A percentile compares a stretch with the other conserved stretches of the same genome.
These are phyloP conservation scores for Sebastes vulpes DNA, from an alignment of 2,797 vertebrate genomes.

Conservation along the genomic window DNA sequence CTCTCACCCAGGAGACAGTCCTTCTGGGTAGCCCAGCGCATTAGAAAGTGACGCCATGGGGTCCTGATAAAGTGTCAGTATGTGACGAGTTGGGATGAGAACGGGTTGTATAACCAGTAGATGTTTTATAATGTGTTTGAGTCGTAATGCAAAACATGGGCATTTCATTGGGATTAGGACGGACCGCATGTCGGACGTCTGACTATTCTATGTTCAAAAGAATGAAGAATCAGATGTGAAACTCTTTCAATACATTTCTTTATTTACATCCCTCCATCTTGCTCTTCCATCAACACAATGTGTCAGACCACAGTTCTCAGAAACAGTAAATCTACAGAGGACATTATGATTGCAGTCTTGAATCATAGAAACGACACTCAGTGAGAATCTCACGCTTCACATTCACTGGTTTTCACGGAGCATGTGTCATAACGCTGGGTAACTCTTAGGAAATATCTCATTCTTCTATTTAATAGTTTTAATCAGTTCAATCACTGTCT, in stretches of 20 bases:
- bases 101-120: too few species aligned
- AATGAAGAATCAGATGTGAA: conserved; percentile 43
- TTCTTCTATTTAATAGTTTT: background rate
- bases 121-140: background rate
- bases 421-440: background rate
- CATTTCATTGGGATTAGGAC: background rate
- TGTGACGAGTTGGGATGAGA: too few species aligned
- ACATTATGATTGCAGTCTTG: background rate
- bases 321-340: conserved; percentile 39
- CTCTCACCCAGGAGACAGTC: too few species aligned
- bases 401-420: conserved; percentile 2
- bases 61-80: too few species aligned
- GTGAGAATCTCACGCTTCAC: background rate
- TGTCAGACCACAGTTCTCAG: conserved; percentile 57
- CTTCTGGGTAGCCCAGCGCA: too few species aligned
- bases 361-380: conserved; percentile 12
- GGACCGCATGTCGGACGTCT: background rate
- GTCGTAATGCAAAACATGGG: background rate
- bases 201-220: background rate
- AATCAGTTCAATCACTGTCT: background rate
- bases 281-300: conserved; percentile 52
- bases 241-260: conserved; percentile 80
- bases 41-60: fast-evolving
- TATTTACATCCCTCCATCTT: conserved; percentile 85
- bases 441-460: background rate